phyloP scores from a whole-genome alignment of 2,888 invertebrate species.

The Diplolepis rosae region DNA sequence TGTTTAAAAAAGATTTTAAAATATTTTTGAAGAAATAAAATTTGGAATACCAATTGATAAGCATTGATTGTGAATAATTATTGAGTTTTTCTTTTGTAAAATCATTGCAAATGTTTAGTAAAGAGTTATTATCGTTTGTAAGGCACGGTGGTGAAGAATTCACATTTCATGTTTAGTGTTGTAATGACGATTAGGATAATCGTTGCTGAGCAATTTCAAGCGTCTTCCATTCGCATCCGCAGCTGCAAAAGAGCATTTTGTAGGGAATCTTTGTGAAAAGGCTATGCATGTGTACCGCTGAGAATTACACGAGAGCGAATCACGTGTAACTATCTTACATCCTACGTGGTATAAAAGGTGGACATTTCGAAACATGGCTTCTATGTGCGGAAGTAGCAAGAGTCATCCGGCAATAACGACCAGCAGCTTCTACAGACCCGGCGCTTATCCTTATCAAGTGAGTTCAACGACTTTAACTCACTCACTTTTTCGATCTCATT shows the following conservation, averaged over 20 bases:
- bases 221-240: conserved; percentile 18
- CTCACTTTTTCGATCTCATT: background rate
- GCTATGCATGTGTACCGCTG: conserved; percentile 14
- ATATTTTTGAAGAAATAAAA: too few species aligned
- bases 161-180: conserved; percentile 16
- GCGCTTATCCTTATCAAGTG: conserved; percentile 71
- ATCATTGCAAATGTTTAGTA: background rate
- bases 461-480: conserved; percentile 49
- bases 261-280: background rate
- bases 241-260: conserved; percentile 10
- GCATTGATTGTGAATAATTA: background rate
- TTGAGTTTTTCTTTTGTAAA: background rate
- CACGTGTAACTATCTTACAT: conserved; percentile 3
- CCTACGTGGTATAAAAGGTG: conserved; percentile 11
- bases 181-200: conserved; percentile 30
- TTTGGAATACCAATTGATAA: background rate
- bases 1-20: too few species aligned
- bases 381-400: conserved; percentile 80
- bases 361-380: conserved; percentile 75
- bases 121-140: background rate
- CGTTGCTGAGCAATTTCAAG: conserved; percentile 8
- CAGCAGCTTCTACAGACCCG: conserved; percentile 77
- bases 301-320: conserved; percentile 16
- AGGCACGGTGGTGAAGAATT: background rate
- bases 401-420: conserved; percentile 79